phyloP scores from a whole-genome alignment of 2,888 invertebrate genomes.

The Abscondita cerata region DNA sequence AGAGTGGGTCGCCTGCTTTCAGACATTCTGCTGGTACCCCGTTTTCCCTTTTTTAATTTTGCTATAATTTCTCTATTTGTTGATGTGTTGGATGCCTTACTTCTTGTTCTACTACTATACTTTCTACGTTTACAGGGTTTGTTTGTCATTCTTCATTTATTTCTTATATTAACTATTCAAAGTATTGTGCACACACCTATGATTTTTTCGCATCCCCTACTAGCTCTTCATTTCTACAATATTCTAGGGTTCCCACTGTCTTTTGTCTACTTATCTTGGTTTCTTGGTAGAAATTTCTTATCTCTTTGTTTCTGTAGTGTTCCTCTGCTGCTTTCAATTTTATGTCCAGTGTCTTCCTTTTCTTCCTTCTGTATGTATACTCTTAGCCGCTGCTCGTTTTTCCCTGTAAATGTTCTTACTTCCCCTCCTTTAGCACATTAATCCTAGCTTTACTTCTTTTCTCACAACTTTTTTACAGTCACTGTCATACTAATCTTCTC shows the following conservation, averaged over 20 bases:
- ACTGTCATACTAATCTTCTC: conserved; percentile 18
- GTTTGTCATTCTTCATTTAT: conserved; percentile 2
- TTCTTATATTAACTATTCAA: conserved; percentile 1
- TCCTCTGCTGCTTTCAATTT: too few relatives aligned
- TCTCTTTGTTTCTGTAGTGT: conserved; percentile 13
- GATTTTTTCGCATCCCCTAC: too few relatives aligned
- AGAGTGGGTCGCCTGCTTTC: too few relatives aligned
- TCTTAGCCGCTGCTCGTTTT: neutral
- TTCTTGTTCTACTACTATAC: neutral
- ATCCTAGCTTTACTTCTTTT: conserved; percentile 13
- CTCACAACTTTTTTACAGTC: conserved; percentile 15
- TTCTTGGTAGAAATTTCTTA: too few relatives aligned
- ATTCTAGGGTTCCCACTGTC: too few relatives aligned
- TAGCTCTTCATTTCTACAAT: too few relatives aligned
- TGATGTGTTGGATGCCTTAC: neutral
- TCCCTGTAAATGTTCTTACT: conserved; percentile 14
- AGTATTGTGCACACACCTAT: conserved; percentile 13
- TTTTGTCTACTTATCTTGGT: too few relatives aligned
- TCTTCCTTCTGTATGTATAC: too few relatives aligned
- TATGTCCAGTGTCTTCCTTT: too few relatives aligned
- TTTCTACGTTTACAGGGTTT: too few relatives aligned
- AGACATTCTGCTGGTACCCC: too few relatives aligned
- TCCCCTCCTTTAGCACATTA: conserved; percentile 3
- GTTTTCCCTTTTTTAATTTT: too few relatives aligned
- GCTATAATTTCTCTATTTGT: conserved; percentile 15